A percentile compares a stretch with the other conserved stretches of the same genome.
Conservation (phyloP, 2,797 vertebrate species). For the Allobates femoralis region DNA sequence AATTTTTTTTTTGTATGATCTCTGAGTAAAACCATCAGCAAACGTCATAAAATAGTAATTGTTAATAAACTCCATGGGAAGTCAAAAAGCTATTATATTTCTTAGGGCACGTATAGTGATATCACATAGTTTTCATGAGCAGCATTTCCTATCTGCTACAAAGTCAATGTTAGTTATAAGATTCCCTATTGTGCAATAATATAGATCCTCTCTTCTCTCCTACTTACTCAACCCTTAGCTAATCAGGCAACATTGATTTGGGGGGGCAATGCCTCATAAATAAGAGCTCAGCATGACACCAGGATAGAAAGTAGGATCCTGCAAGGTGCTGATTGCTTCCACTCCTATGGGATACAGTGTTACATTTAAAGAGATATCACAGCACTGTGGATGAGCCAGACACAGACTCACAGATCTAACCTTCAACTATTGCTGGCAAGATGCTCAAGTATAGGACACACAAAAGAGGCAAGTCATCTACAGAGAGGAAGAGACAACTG, state of each 20-base stretch:
- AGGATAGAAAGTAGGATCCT: constrained; percentile 66
- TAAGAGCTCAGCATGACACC: constrained; percentile 69
- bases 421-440: constrained; percentile 24
- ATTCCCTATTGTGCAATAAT: constrained; percentile 63
- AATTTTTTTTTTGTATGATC: neutral
- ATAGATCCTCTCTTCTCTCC: constrained; percentile 61
- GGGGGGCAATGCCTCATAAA: constrained; percentile 68
- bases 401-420: constrained; percentile 39
- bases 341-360: constrained; percentile 48
- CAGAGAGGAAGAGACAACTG: constrained; percentile 46
- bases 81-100: constrained; percentile 57
- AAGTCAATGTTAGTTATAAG: constrained; percentile 59
- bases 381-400: constrained; percentile 46
- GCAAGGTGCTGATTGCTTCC: constrained; percentile 67
- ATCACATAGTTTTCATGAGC: constrained; percentile 50
- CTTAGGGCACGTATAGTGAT: constrained; percentile 22
- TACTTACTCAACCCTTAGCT: constrained; percentile 65
- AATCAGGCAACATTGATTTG: constrained; percentile 59
- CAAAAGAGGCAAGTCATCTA: constrained; percentile 32
- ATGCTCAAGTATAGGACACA: constrained; percentile 45
- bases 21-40: constrained; percentile 24
- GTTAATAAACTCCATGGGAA: constrained; percentile 51
- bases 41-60: constrained; percentile 52
- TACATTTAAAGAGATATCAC: constrained; percentile 62
- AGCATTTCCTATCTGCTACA: constrained; percentile 48